Conservation (phyloP, 1,140 invertebrate genomes). For the Pomacea maculata region DNA sequence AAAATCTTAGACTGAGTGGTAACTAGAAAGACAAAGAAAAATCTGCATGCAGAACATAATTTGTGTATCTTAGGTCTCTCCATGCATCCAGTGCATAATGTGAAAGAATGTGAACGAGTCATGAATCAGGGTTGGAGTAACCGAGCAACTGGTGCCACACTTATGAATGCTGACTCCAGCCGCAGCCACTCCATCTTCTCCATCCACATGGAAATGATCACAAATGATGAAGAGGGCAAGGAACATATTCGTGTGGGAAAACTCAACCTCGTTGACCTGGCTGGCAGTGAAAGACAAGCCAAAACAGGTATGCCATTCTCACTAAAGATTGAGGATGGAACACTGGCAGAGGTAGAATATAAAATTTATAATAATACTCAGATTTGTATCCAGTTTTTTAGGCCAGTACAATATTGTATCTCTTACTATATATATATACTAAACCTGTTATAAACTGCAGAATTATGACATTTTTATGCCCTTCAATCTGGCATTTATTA, state of each 20-base stretch:
- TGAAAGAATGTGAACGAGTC: constrained; percentile 76
- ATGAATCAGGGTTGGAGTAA: constrained; percentile 82
- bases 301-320: constrained; percentile 56
- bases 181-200: constrained; percentile 92
- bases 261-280: constrained; percentile 82
- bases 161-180: constrained; percentile 86
- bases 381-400: too few relatives aligned
- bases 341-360: too few relatives aligned
- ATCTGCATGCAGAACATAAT: constrained; percentile 24
- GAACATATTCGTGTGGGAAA: constrained; percentile 70
- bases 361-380: too few relatives aligned
- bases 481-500: too few relatives aligned
- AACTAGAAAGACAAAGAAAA: neutral
- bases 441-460: too few relatives aligned
- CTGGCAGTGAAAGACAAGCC: constrained; percentile 70
- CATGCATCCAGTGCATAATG: constrained; percentile 80
- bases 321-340: too few relatives aligned
- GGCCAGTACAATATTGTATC: too few relatives aligned
- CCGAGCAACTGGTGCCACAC: constrained; percentile 79
- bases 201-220: constrained; percentile 84
- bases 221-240: constrained; percentile 66
- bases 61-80: constrained; percentile 69
- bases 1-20: neutral
- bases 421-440: too few relatives aligned
- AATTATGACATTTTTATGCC: too few relatives aligned